Base-by-base conservation (phyloP, 1,140 invertebrate species). In the Cryptotermes secundus region DNA sequence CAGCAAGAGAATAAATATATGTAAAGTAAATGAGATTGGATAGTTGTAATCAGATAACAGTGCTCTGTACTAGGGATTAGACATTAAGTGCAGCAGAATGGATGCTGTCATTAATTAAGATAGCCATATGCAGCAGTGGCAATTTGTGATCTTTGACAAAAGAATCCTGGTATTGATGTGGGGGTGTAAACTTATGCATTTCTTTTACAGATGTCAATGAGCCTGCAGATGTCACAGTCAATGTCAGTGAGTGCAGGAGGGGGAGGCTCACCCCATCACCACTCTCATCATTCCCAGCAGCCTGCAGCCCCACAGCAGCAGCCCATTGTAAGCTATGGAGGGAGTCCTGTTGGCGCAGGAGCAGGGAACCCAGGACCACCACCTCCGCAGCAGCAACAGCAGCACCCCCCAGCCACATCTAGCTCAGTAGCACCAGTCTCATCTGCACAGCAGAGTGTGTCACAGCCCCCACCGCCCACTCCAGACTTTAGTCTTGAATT, bases 401-500 rank as follows among this genome's bases (percentile, higher is more conserved):
- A 35, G 24, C 45, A 49, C 45, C 59, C 34, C 26, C 83, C 16
- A 34, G 59, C n/a, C 38, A 34, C 82, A 88, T 87, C 86, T 87
- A 84, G 83, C 86, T 0, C 87, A 87, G 81, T 88, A 88, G 38
- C 87, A 9, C 36, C 79, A 24, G 79, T 80, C 22, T 34, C 79
- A 36, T 80, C 79, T 35, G 36, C 79, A 22, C 79, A 80, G 79
- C 34, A 38, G 14, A 80, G 79, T 34, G 79, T 38, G 3, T 72
- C 84, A n/a, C 38, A n/a, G 36, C 34, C 59, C 26, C 81, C 81
- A 19, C 35, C 34, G 34, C 93, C 92, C 88, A 88, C 94, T 0
- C 91, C 92, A 34, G 95, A 96, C 88, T 95, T 96, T 87, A 95
- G 93, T 89, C 91, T 96, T 85, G 95, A 96, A 91, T 95, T 96